Percentiles rank a stretch among this genome's conserved stretches.
phyloP scores from a whole-genome alignment of 2,888 invertebrate species.

The Microchrysa polita region DNA sequence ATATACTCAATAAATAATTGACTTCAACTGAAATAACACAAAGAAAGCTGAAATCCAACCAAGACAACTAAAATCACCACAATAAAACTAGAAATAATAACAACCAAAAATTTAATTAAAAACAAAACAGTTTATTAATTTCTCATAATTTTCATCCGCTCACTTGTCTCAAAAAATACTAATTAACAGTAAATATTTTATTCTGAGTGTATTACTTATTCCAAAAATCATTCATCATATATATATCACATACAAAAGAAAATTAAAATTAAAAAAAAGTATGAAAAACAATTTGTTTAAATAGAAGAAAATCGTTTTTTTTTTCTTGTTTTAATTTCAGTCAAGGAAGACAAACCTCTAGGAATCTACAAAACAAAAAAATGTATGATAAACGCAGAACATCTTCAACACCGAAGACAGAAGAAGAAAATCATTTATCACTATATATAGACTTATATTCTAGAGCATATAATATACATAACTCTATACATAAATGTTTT shows the following conservation, averaged over 20 bases:
- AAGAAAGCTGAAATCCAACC: background rate
- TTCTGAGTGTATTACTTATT: background rate
- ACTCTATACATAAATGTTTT: constrained; percentile 12
- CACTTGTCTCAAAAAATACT: background rate
- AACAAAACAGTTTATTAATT: background rate
- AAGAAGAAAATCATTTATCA: no score
- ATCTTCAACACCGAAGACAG: no score
- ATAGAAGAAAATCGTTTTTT: background rate
- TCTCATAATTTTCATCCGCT: background rate
- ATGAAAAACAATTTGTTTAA: constrained; percentile 3
- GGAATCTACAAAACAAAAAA: no score
- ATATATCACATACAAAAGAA: constrained; percentile 17
- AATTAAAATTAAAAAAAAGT: background rate
- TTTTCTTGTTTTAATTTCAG: background rate
- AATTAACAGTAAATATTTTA: background rate
- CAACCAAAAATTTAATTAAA: constrained; percentile 7
- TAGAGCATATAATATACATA: background rate
- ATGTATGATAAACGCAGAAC: no score
- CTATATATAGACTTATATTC: no score
- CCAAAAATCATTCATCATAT: constrained; percentile 7
- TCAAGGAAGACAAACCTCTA: background rate
- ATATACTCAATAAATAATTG: background rate
- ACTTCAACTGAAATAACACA: background rate
- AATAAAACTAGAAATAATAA: background rate
- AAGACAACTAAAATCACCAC: background rate